A percentile compares a stretch with the other conserved stretches of the same genome.
Conservation (phyloP, 1,140 invertebrate genomes). For the Orchesella cincta region DNA sequence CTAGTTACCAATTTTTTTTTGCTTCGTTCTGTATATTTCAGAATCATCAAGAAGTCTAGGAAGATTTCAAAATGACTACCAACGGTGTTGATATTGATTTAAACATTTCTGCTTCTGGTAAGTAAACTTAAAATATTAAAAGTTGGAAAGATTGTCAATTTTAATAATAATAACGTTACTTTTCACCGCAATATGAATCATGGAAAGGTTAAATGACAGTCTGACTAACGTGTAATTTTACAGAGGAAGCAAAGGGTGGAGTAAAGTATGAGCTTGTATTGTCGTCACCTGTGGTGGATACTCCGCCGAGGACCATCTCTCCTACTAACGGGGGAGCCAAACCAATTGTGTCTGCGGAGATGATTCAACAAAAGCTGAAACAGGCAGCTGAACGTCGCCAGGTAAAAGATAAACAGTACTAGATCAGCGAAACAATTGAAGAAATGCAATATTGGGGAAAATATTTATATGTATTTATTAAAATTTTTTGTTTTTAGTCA, state of each 20-base stretch:
- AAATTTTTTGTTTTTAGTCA: slow-evolving; percentile 62
- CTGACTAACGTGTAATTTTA: slow-evolving; percentile 1
- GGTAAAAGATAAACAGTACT: no score
- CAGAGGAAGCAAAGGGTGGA: slow-evolving; percentile 66
- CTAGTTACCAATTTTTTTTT: no score
- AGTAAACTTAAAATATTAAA: slow-evolving; percentile 1
- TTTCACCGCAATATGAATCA: not conserved
- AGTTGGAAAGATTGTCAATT: not conserved
- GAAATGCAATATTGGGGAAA: no score
- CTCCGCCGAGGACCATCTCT: slow-evolving; percentile 57
- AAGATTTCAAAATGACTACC: slow-evolving; percentile 11
- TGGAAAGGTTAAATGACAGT: not conserved
- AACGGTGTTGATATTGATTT: slow-evolving; percentile 12
- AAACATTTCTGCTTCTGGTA: slow-evolving; percentile 46
- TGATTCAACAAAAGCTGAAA: slow-evolving; percentile 86
- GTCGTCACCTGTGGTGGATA: slow-evolving; percentile 60
- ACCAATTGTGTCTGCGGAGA: slow-evolving; percentile 67
- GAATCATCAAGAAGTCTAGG: no score
- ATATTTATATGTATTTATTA: slow-evolving; percentile 17
- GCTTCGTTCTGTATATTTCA: no score
- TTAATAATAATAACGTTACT: slow-evolving; percentile 3
- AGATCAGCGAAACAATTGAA: not conserved
- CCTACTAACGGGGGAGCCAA: slow-evolving; percentile 55
- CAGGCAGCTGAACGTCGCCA: slow-evolving; percentile 87
- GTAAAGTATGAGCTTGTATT: slow-evolving; percentile 90